Evolutionary conservation across 2,113 vertebrate genomes (phyloP).

Genomic region (Myotis yumanensis): DNA sequence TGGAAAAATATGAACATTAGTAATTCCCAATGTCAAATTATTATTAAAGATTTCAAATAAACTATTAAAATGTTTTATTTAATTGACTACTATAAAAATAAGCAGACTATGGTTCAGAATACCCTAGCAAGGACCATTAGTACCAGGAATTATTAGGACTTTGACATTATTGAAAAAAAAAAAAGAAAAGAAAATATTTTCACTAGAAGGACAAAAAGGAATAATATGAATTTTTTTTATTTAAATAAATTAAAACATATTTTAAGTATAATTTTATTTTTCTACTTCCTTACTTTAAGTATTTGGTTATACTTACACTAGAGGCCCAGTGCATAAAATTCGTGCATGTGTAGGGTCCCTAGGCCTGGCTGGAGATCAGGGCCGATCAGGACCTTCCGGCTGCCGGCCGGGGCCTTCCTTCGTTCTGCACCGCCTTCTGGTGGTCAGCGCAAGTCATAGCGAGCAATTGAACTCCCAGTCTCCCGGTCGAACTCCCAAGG

Average conservation of each 20-base stretch:
- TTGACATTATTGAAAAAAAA: not conserved
- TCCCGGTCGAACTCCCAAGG: no score
- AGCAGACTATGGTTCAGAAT: not conserved
- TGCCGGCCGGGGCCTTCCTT: no score
- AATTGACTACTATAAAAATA: not conserved
- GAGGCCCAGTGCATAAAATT: no score
- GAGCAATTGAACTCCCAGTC: no score
- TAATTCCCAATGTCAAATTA: not conserved
- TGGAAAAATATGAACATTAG: not conserved
- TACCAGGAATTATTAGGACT: not conserved
- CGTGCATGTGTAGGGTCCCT: no score
- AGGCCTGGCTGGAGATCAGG: no score
- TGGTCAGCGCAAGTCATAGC: no score
- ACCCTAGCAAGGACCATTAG: not conserved
- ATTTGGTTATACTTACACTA: not conserved
- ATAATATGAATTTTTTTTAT: not conserved
- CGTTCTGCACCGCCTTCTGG: no score
- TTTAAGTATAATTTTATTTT: not conserved
- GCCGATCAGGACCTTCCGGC: no score
- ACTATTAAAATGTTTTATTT: not conserved
- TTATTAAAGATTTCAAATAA: not conserved
- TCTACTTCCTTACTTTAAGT: not conserved
- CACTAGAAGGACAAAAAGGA: not conserved
- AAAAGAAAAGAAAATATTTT: not conserved
- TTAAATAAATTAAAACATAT: not conserved